Conservation (phyloP, 2,113 vertebrate genomes). For the Notiomystis cincta region DNA sequence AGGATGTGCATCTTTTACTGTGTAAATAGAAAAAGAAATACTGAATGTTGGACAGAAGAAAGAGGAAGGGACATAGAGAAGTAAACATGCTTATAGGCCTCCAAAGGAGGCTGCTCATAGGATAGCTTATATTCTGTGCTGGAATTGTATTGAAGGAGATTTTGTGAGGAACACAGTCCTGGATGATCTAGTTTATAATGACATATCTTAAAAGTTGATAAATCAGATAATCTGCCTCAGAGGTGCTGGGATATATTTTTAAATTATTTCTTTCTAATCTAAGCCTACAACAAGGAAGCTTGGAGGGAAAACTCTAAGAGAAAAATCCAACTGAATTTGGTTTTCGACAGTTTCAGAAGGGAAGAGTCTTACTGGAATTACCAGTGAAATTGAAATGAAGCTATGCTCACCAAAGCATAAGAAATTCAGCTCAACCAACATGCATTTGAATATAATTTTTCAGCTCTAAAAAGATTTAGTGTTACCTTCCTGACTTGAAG, state of each 20-base stretch:
- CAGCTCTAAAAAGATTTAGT: background rate
- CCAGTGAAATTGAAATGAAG: background rate
- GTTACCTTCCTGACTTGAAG: background rate
- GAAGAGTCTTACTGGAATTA: background rate
- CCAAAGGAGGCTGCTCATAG: background rate
- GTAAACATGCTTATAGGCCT: background rate
- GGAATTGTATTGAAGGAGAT: background rate
- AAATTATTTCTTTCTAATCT: background rate
- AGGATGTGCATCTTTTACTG: background rate
- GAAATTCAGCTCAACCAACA: background rate
- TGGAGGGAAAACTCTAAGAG: background rate
- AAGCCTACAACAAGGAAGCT: background rate
- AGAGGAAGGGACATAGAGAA: background rate
- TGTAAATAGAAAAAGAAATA: background rate
- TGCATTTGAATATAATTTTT: background rate
- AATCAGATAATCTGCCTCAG: background rate
- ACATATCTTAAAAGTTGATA: background rate
- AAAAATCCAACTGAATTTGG: background rate
- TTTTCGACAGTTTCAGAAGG: background rate
- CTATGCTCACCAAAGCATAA: background rate
- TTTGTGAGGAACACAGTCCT: background rate
- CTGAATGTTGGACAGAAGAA: background rate
- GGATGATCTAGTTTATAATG: background rate
- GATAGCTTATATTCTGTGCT: background rate
- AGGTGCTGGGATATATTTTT: background rate